Conservation (phyloP, 2,113 vertebrate species). For the Aphelocoma coerulescens region DNA sequence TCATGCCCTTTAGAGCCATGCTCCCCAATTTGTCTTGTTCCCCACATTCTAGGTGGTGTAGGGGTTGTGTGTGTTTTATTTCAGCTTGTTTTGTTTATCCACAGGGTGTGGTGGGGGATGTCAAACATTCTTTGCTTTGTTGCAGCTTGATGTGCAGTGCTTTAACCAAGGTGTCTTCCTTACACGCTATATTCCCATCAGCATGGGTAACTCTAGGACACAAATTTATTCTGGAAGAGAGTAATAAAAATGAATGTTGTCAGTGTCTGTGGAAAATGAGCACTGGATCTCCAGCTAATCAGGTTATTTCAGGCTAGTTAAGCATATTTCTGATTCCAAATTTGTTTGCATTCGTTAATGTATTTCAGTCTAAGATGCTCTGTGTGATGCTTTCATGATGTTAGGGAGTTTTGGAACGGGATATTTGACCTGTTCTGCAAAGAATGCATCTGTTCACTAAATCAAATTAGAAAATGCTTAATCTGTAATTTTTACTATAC, state of each 20-base stretch:
- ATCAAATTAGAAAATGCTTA: slow-evolving; percentile 5
- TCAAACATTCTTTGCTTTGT: neutral
- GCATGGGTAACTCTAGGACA: neutral
- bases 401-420: neutral
- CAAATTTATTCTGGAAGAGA: neutral
- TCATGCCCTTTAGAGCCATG: neutral
- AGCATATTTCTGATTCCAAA: neutral
- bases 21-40: neutral
- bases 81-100: neutral
- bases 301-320: slow-evolving; percentile 9
- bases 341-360: neutral
- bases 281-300: neutral
- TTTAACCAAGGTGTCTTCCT: slow-evolving; percentile 21
- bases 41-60: neutral
- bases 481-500: neutral
- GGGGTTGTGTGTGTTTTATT: neutral
- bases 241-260: neutral
- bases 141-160: neutral
- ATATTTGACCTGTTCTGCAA: neutral
- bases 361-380: neutral
- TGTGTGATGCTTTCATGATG: neutral
- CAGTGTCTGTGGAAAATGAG: neutral
- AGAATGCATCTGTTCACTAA: neutral
- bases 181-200: neutral
- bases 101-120: neutral